Evolutionary conservation across 2,888 invertebrate species (phyloP).

Genomic region (Malacosoma neustria): DNA sequence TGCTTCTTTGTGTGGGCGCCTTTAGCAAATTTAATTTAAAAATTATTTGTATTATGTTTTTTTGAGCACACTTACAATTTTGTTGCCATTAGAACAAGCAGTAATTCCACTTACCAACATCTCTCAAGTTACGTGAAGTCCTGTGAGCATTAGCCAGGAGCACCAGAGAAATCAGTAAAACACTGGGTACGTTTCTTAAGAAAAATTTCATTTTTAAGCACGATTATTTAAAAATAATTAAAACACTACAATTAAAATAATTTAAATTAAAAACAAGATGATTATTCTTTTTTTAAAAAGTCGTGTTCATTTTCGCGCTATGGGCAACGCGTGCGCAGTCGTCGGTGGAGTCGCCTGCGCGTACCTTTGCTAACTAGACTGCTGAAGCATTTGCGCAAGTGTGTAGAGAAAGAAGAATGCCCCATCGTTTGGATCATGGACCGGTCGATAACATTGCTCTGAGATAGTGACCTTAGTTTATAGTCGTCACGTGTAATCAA

Average conservation of each 20-base stretch:
- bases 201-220: constrained; percentile 42
- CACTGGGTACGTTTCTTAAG: constrained; percentile 47
- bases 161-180: constrained; percentile 54
- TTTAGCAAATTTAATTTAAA: too few relatives aligned
- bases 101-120: constrained; percentile 57
- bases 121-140: constrained; percentile 45
- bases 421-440: constrained; percentile 20
- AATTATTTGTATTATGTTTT: too few relatives aligned
- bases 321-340: constrained; percentile 16
- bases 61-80: too few relatives aligned
- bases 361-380: constrained; percentile 53
- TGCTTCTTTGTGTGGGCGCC: too few relatives aligned
- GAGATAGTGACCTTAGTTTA: constrained; percentile 10
- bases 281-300: constrained; percentile 36
- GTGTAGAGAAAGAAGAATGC: constrained; percentile 35
- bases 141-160: constrained; percentile 61
- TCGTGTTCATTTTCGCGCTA: constrained; percentile 56
- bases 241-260: constrained; percentile 10
- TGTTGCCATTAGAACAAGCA: too few relatives aligned
- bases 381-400: constrained; percentile 28
- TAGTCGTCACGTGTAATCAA: constrained; percentile 6
- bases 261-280: constrained; percentile 1
- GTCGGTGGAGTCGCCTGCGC: constrained; percentile 37
- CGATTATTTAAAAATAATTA: constrained; percentile 11
- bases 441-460: constrained; percentile 37